phyloP scores from a whole-genome alignment of 2,113 vertebrate genomes.

The Chauna torquata region DNA sequence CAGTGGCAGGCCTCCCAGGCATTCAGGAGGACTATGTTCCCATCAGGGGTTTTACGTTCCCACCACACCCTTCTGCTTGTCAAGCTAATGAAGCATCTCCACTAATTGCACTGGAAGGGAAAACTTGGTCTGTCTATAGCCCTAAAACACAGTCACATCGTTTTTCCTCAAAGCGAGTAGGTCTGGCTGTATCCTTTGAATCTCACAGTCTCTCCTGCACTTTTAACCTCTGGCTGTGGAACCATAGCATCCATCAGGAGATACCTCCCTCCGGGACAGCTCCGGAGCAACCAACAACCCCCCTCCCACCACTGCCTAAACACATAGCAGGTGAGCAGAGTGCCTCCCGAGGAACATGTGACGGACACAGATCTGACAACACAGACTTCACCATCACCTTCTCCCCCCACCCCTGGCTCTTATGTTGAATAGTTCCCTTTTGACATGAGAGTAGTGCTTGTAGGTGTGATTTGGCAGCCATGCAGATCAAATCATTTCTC shows the following conservation, averaged over 20 bases:
- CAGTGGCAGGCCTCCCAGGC: background rate
- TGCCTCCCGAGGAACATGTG: background rate
- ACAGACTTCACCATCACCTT: background rate
- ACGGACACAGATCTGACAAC: background rate
- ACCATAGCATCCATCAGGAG: background rate
- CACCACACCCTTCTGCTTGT: conserved; percentile 11
- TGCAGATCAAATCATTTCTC: background rate
- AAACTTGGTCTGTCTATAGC: background rate
- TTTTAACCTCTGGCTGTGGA: conserved; percentile 51
- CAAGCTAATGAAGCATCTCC: conserved; percentile 21
- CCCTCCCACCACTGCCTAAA: background rate
- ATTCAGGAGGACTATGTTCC: background rate
- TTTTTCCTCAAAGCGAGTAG: background rate
- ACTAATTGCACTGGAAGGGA: background rate
- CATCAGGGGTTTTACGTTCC: background rate
- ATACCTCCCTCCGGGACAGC: background rate
- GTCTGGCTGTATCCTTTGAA: background rate
- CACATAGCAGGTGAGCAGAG: conserved; percentile 22
- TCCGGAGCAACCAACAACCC: background rate
- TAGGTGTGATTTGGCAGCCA: background rate
- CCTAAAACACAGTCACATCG: background rate
- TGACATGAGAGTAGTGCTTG: background rate
- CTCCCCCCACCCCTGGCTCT: background rate
- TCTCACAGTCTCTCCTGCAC: background rate
- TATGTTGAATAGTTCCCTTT: background rate